These are phyloP conservation scores for Cryptotis parvus DNA, from an alignment of 2,113 vertebrate genomes.

Conservation along the genomic window DNA sequence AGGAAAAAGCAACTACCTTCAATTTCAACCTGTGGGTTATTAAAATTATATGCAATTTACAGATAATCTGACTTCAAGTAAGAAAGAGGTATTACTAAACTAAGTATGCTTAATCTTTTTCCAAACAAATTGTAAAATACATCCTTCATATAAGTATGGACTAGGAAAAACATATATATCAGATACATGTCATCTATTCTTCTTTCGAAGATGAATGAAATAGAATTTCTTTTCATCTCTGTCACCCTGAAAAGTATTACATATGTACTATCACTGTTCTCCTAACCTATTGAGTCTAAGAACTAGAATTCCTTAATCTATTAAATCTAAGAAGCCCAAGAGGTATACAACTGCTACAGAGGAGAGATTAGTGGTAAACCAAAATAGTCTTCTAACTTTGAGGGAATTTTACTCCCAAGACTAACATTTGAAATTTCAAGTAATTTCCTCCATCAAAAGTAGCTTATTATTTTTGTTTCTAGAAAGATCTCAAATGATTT, in stretches of 20 bases:
- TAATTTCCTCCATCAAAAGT: constrained; percentile 3
- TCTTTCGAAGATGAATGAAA: neutral
- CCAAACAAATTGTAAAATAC: neutral
- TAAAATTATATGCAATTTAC: neutral
- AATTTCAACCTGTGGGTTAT: neutral
- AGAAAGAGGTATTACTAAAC: neutral
- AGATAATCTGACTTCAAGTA: neutral
- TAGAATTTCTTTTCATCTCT: constrained; percentile 16
- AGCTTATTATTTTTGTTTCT: constrained; percentile 36
- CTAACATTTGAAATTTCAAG: neutral
- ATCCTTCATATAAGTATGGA: neutral
- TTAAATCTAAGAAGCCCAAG: too few species aligned
- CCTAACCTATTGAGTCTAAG: neutral
- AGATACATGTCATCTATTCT: neutral
- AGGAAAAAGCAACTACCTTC: neutral
- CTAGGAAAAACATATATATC: neutral
- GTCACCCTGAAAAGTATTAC: neutral
- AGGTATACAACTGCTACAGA: neutral
- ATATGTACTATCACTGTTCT: neutral
- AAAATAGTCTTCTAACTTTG: neutral
- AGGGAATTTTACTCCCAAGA: neutral
- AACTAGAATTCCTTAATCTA: neutral
- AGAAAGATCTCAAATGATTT: constrained; percentile 45
- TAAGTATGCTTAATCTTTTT: neutral
- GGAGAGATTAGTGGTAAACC: neutral